These are phyloP conservation scores for Meleagris gallopavo DNA, from an alignment of 2,113 vertebrate species.

Conservation along the genomic window DNA sequence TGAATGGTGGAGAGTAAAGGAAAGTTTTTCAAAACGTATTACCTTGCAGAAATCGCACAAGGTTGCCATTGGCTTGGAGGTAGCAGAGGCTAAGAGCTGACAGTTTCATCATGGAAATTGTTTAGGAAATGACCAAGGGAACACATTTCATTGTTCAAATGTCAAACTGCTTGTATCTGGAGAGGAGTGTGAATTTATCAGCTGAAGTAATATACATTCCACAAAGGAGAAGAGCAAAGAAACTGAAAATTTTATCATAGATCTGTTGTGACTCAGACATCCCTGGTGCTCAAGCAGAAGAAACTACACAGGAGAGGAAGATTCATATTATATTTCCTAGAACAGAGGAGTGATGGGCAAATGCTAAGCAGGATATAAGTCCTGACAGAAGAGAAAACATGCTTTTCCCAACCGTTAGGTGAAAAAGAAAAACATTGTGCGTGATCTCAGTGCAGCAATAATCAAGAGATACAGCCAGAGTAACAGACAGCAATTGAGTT, in stretches of 20 bases:
- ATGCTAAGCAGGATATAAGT: neutral
- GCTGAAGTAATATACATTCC: neutral
- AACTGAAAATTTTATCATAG: neutral
- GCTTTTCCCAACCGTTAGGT: neutral
- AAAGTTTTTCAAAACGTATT: neutral
- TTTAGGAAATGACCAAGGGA: neutral
- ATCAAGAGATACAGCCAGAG: neutral
- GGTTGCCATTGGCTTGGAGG: conserved; percentile 7
- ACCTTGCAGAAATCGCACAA: conserved; percentile 31
- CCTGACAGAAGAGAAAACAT: conserved; percentile 7
- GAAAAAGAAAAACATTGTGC: neutral
- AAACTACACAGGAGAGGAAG: neutral
- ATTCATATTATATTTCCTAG: neutral
- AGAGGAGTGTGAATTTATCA: neutral
- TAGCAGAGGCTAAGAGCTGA: conserved; percentile 19
- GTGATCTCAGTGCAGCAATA: neutral
- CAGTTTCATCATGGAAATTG: conserved; percentile 22
- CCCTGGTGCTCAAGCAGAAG: neutral
- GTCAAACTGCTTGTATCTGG: neutral
- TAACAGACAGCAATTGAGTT: neutral
- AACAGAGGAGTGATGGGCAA: neutral
- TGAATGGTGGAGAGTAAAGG: neutral
- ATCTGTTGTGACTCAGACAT: neutral
- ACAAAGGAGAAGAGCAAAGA: neutral
- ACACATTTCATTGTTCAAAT: conserved; percentile 3